Evolutionary conservation across 2,888 invertebrate species (phyloP).

Genomic region (Adela reaumurella): DNA sequence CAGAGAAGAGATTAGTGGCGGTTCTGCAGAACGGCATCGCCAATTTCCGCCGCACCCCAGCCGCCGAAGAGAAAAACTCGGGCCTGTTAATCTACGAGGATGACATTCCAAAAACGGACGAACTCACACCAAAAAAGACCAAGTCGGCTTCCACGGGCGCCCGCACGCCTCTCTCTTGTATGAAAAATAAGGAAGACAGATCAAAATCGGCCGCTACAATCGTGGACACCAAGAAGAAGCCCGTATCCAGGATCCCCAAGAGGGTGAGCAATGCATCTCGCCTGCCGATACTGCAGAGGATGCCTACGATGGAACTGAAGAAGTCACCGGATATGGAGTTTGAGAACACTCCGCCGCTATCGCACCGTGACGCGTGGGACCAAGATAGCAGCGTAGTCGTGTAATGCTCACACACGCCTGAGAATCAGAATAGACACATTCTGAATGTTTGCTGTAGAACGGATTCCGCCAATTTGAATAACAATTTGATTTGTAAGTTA

Average conservation of each 20-base stretch:
- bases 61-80: constrained; percentile 33
- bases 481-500: too few relatives aligned
- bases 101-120: constrained; percentile 21
- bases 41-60: constrained; percentile 22
- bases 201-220: constrained; percentile 45
- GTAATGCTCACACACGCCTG: constrained; percentile 5
- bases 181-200: constrained; percentile 45
- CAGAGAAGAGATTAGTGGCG: constrained; percentile 43
- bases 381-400: constrained; percentile 48
- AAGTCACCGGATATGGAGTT: constrained; percentile 33
- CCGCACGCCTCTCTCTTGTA: constrained; percentile 47
- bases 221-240: constrained; percentile 26
- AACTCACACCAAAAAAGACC: constrained; percentile 34
- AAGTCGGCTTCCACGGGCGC: constrained; percentile 30
- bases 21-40: constrained; percentile 36
- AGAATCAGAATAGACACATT: too few relatives aligned
- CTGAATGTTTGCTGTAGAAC: too few relatives aligned
- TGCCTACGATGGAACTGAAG: constrained; percentile 27
- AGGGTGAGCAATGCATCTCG: constrained; percentile 43
- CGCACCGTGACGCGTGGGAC: constrained; percentile 47
- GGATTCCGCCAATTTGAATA: too few relatives aligned
- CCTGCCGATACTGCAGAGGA: constrained; percentile 33
- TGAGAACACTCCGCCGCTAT: constrained; percentile 49
- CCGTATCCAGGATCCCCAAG: constrained; percentile 23
- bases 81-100: constrained; percentile 60